Conservation (phyloP, 2,113 vertebrate genomes). For the Cebidichthys violaceus region DNA sequence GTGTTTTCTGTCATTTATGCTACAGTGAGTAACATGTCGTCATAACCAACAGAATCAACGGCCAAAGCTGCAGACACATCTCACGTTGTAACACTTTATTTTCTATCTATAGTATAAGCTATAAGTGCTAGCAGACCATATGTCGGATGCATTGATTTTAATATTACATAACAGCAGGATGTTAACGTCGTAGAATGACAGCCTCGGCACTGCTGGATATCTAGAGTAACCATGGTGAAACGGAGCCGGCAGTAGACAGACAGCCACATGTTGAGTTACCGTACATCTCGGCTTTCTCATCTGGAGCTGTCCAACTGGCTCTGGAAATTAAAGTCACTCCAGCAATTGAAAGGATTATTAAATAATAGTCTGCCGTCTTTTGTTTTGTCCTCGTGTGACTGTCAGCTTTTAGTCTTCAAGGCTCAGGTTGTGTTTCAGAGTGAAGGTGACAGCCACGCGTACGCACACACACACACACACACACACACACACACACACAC, state of each 20-base stretch:
- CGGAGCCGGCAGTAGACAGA: neutral
- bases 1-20: neutral
- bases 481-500: constrained; percentile 33
- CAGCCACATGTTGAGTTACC: neutral
- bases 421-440: constrained; percentile 51
- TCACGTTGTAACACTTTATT: neutral
- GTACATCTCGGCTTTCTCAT: constrained; percentile 21
- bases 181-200: neutral
- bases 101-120: neutral
- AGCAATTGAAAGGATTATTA: constrained; percentile 37
- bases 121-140: neutral
- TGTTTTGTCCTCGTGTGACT: constrained; percentile 5
- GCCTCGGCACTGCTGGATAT: neutral
- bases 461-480: constrained; percentile 33
- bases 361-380: constrained; percentile 17
- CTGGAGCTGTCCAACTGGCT: constrained; percentile 41
- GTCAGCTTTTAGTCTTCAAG: constrained; percentile 20
- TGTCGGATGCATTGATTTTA: neutral
- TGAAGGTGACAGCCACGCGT: constrained; percentile 56
- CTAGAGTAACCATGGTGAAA: constrained; percentile 1
- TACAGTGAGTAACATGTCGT: neutral
- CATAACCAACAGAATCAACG: neutral
- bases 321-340: constrained; percentile 33
- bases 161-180: neutral
- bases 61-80: neutral